Evolutionary conservation across 2,113 vertebrate genomes (phyloP).

Genomic region (Rhegmatorhina hoffmannsi): DNA sequence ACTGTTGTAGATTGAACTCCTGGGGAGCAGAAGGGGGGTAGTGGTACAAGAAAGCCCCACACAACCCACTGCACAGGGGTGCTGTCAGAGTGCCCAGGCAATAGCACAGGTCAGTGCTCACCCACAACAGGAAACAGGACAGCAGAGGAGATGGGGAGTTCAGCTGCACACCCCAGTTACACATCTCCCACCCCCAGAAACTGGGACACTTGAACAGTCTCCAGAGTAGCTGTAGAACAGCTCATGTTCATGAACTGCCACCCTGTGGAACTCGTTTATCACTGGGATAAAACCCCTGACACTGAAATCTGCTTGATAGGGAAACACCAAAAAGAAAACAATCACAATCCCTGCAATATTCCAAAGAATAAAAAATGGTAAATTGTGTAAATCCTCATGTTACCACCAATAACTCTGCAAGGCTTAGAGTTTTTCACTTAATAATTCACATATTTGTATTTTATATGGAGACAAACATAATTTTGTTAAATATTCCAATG

Average conservation of each 20-base stretch:
- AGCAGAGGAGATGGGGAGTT: not conserved
- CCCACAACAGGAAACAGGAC: rapidly evolving
- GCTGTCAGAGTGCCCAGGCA: not conserved
- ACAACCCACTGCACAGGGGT: not conserved
- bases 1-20: not conserved
- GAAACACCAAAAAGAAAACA: not conserved
- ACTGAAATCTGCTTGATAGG: not conserved
- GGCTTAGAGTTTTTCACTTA: not conserved
- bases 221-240: not conserved
- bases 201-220: not conserved
- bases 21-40: not conserved
- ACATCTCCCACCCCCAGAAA: not conserved
- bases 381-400: not conserved
- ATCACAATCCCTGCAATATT: not conserved
- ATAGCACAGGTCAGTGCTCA: rapidly evolving
- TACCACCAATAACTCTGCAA: not conserved
- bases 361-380: not conserved
- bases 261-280: not conserved
- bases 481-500: not conserved
- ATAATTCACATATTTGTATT: not conserved
- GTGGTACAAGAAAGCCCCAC: too few species aligned
- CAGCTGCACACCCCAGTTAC: not conserved
- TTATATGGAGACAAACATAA: rapidly evolving
- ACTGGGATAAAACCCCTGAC: rapidly evolving
- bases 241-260: not conserved